A percentile compares a stretch with the other conserved stretches of the same genome.
Evolutionary conservation across 2,113 vertebrate genomes (phyloP).

Genomic region (Sphaerodactylus townsendi): DNA sequence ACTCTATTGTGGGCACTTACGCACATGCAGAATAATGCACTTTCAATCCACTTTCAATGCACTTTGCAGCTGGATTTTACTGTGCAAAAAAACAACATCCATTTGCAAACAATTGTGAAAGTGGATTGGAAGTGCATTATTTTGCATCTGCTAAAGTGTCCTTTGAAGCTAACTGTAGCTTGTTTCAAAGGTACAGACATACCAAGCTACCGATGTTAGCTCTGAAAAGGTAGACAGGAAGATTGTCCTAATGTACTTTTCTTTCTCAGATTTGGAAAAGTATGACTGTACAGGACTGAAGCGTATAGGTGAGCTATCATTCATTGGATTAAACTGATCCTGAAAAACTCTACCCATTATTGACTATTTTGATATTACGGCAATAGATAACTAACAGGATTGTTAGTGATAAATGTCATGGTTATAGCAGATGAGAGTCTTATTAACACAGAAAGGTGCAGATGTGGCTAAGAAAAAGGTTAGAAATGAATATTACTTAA

Average conservation of each 20-base stretch:
- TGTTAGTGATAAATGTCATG: background rate
- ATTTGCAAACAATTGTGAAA: no score
- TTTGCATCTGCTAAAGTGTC: no score
- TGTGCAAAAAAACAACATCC: no score
- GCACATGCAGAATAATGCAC: no score
- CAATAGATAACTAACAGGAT: background rate
- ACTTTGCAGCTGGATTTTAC: no score
- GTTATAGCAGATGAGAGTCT: background rate
- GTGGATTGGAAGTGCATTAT: no score
- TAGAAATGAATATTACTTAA: background rate
- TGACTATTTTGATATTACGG: background rate
- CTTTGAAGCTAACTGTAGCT: background rate
- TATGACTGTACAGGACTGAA: background rate
- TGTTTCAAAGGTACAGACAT: background rate
- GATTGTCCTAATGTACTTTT: background rate
- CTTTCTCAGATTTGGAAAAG: background rate
- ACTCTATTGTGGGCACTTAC: no score
- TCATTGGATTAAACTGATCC: background rate
- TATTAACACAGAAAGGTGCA: background rate
- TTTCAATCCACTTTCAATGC: no score
- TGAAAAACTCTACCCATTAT: background rate
- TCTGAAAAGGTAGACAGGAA: background rate
- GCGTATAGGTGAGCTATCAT: no score
- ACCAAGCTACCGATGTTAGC: background rate
- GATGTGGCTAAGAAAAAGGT: background rate